Base-by-base conservation (phyloP, 53 echinoderm and acorn worm species). In the Henricia sp. region DNA sequence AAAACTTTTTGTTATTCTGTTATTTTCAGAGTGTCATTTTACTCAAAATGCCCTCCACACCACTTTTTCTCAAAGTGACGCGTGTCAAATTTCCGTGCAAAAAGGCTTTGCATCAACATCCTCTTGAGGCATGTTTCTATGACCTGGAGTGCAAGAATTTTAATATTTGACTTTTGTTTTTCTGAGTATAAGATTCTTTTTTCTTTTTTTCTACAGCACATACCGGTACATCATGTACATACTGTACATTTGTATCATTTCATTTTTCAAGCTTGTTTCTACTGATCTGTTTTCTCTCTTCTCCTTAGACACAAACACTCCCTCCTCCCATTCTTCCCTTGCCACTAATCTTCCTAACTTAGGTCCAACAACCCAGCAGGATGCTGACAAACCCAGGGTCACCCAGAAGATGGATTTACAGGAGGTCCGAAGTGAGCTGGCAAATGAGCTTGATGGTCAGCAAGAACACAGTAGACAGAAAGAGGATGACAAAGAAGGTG, bases 311-410 rank as follows among this genome's bases (percentile, higher is more conserved):
- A 52, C 57, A 57, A 57, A 62, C 32, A 65, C 85, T 36, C 72
- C 86, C 75, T 75, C 74, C 37, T 66, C 74, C 35, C 35, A 74
- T 76, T 67, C 86, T 48, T 67, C 50, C 52, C 75, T 32, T 44
- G 75, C 86, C 54, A 86, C 86, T 67, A 86, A 75, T 68, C 74
- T 11, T 34, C 54, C 64, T 34, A 65, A 86, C 41, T 26, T 60
- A 62, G 55, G 30, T 39, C 60, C 58, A 0, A 44, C 44, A 33
- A 17, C 64, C n/a, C 37, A 3, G 51, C 40, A 72, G 28, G 25
- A 21, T n/a, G 52, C 52, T 8, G 72, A 72, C n/a, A 25, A 75
- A 40, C 25, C 43, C 37, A 43, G 51, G 34, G 40, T 36, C 64
- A 50, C 37, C 12, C 2, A 72, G 27, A 72, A 14, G 51, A 56